Evolutionary conservation across 2,113 vertebrate species (phyloP).

Genomic region (Chitala chitala): DNA sequence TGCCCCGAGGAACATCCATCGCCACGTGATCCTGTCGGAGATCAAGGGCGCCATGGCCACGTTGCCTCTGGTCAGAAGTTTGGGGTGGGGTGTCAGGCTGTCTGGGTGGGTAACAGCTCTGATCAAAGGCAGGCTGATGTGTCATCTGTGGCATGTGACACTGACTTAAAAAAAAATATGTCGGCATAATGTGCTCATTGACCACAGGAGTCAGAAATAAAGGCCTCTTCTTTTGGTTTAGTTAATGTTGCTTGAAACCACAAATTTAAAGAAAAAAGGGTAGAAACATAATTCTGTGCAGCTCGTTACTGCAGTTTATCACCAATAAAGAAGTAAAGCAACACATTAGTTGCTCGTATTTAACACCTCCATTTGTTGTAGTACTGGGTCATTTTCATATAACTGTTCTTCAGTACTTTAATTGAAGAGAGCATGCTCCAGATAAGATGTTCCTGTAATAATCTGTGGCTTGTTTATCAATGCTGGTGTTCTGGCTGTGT

Average conservation of each 20-base stretch:
- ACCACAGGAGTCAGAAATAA: neutral
- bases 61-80: slow-evolving; percentile 78
- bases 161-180: neutral
- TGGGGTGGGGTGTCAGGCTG: neutral
- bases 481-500: too few species aligned
- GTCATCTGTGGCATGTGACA: neutral
- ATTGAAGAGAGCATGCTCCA: too few species aligned
- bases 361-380: too few species aligned
- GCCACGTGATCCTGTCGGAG: slow-evolving; percentile 90
- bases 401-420: too few species aligned
- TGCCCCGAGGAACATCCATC: slow-evolving; percentile 86
- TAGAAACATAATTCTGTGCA: too few species aligned
- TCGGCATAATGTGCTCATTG: neutral
- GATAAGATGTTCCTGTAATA: too few species aligned
- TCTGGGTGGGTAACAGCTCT: neutral
- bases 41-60: slow-evolving; percentile 85
- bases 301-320: too few species aligned
- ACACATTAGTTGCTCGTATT: neutral
- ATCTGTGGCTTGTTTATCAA: too few species aligned
- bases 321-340: neutral
- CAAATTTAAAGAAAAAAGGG: neutral
- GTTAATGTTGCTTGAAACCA: neutral
- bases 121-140: neutral
- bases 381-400: too few species aligned
- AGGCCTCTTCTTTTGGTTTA: neutral